Conservation (phyloP, 2,888 invertebrate genomes). For the Sturmia bella region DNA sequence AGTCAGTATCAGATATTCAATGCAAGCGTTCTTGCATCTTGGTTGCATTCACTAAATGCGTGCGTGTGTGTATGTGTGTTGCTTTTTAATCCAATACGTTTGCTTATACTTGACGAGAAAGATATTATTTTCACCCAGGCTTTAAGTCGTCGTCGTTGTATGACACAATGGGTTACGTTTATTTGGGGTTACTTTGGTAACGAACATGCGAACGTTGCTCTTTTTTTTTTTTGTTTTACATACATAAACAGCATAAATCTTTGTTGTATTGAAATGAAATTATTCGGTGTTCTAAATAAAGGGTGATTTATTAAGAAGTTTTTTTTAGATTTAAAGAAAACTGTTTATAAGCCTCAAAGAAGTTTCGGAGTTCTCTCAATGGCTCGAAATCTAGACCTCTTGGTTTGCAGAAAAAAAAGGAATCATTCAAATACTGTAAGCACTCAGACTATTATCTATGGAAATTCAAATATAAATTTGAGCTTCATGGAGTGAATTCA, state of each 20-base stretch:
- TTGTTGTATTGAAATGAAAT: conserved; percentile 27
- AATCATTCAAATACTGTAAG: too few species aligned
- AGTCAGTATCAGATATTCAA: conserved; percentile 27
- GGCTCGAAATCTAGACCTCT: too few species aligned
- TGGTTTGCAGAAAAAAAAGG: too few species aligned
- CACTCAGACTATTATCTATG: too few species aligned
- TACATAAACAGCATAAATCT: conserved; percentile 30
- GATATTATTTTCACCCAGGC: conserved; percentile 29
- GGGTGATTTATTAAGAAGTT: too few species aligned
- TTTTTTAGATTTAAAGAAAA: too few species aligned
- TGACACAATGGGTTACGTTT: conserved; percentile 33
- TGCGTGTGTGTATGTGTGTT: conserved; percentile 8
- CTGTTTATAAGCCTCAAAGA: too few species aligned
- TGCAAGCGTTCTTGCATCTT: conserved; percentile 31
- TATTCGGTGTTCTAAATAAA: background rate
- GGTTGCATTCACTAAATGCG: conserved; percentile 30
- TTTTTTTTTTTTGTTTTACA: too few species aligned
- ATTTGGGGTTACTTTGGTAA: conserved; percentile 28
- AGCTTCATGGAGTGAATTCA: too few species aligned
- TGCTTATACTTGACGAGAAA: conserved; percentile 22
- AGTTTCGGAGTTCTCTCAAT: too few species aligned
- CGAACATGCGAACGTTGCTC: conserved; percentile 19
- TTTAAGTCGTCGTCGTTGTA: background rate
- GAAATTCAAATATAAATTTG: too few species aligned
- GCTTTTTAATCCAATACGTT: conserved; percentile 1